Evolutionary conservation across 2,113 vertebrate species (phyloP), one percentile per base, ranked within the genome.

Genomic region (Eonycteris spelaea): DNA sequence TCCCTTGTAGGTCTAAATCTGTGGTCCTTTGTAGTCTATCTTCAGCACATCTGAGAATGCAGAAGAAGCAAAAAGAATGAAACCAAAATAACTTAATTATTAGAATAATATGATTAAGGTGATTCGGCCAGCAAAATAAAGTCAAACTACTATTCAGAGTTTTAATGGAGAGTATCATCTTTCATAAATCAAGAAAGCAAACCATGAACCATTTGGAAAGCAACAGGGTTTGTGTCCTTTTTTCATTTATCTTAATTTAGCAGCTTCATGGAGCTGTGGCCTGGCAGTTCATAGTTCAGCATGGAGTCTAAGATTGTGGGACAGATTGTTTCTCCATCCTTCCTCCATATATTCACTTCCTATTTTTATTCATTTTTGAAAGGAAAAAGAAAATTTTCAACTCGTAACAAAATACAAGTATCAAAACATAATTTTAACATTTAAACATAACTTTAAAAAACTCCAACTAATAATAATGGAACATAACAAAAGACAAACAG

Each of bases 61-160:
- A 96, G 53, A 67, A 92, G 67, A 43, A 51, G 63, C 45, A 75
- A 83, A 75, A 9, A 61, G 57, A 70, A 28, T 74, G 45, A 89
- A 80, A 95, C 82, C 6, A 70, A 89, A 94, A 59, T 68, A 92
- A 79, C 67, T 79, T 87, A 51, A 22, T 77, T 92, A 93, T 93
- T 94, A 94, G 40, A 95, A 80, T 80, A 89, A 95, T 26, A 89
- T 38, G 53, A 94, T 86, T 70, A 95, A 86, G 85, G 63, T 61
- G 93, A 82, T 93, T 94, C 33, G 68, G 71, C 74, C 92, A 94
- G 53, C 74, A 95, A 82, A 93, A 96, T 59, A 45, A 90, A 90
- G 59, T 65, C 67, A 92, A 96, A 45, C 57, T 55, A 95, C 79
- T 90, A 57, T 80, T 90, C 75, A 74, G 59, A 90, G 43, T 86